Conservation (phyloP, 37 sponge, comb jelly and placozoan species). For the Cladorhizidae sp. region DNA sequence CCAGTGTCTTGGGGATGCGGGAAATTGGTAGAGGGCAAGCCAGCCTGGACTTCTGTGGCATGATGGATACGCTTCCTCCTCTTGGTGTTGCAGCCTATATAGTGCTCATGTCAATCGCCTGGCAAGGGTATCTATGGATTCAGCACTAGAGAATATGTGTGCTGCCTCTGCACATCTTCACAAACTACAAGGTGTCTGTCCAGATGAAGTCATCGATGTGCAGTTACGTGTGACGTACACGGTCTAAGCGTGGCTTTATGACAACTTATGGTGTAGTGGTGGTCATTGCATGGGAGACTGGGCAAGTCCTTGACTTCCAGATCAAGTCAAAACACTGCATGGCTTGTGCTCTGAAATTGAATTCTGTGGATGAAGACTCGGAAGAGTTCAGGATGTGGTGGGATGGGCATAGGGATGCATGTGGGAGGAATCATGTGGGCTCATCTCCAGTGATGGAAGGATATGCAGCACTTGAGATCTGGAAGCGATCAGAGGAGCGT, state of each 20-base stretch:
- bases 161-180: conserved; percentile 30
- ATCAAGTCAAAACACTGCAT: background rate
- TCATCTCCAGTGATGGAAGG: conserved; percentile 28
- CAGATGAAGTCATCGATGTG: conserved; percentile 18
- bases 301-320: too few species aligned
- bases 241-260: conserved; percentile 27
- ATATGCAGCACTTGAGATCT: background rate
- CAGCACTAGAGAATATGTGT: background rate
- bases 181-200: background rate
- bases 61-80: conserved; percentile 40
- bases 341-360: background rate
- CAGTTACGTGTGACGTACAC: conserved; percentile 24
- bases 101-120: too few species aligned
- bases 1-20: conserved; percentile 19
- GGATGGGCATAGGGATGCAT: background rate
- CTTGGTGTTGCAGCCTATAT: background rate
- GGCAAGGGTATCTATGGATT: background rate
- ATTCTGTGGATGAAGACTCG: background rate
- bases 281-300: too few species aligned
- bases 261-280: conserved; percentile 1
- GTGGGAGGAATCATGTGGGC: conserved; percentile 2
- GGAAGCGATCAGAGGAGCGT: conserved; percentile 3
- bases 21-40: conserved; percentile 4
- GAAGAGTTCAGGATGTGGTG: background rate
- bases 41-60: conserved; percentile 5